Conservation (phyloP, 2,888 invertebrate genomes). For the Sphaerophoria rueppellii region DNA sequence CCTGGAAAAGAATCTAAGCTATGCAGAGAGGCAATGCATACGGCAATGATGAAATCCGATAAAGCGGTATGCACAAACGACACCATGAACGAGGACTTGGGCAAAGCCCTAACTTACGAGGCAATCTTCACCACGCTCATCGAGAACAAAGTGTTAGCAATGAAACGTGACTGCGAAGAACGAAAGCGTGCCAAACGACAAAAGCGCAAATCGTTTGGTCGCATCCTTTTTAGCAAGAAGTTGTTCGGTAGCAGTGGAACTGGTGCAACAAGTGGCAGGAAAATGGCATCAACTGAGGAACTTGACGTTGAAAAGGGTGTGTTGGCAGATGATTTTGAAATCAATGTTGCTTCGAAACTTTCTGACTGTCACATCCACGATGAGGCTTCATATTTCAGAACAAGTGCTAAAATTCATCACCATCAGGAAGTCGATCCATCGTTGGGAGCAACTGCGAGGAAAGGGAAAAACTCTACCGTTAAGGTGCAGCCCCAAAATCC, state of each 20-base stretch:
- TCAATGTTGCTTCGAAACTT: slow-evolving; percentile 52
- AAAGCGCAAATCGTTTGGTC: slow-evolving; percentile 80
- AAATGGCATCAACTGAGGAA: slow-evolving; percentile 34
- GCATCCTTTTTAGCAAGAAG: slow-evolving; percentile 79
- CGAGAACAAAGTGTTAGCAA: slow-evolving; percentile 82
- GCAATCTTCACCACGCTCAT: slow-evolving; percentile 81
- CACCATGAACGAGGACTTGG: slow-evolving; percentile 79
- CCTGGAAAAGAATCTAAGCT: slow-evolving; percentile 45
- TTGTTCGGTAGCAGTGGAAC: slow-evolving; percentile 76
- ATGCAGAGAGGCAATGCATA: slow-evolving; percentile 50
- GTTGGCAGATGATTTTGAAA: slow-evolving; percentile 38
- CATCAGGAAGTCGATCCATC: slow-evolving; percentile 34
- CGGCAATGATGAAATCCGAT: slow-evolving; percentile 78
- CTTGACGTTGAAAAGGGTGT: slow-evolving; percentile 65
- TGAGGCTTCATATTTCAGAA: slow-evolving; percentile 46
- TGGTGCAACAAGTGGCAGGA: slow-evolving; percentile 38
- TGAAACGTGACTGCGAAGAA: slow-evolving; percentile 82
- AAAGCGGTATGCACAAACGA: slow-evolving; percentile 82
- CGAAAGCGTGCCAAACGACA: slow-evolving; percentile 80
- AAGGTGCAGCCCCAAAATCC: slow-evolving; percentile 18
- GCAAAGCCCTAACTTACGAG: slow-evolving; percentile 81
- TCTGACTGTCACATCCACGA: slow-evolving; percentile 62
- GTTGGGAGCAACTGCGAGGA: slow-evolving; percentile 16
- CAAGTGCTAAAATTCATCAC: slow-evolving; percentile 39
- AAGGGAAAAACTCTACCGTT: slow-evolving; percentile 22